Conservation (phyloP, 2,888 invertebrate species). For the Drosophila cracens region DNA sequence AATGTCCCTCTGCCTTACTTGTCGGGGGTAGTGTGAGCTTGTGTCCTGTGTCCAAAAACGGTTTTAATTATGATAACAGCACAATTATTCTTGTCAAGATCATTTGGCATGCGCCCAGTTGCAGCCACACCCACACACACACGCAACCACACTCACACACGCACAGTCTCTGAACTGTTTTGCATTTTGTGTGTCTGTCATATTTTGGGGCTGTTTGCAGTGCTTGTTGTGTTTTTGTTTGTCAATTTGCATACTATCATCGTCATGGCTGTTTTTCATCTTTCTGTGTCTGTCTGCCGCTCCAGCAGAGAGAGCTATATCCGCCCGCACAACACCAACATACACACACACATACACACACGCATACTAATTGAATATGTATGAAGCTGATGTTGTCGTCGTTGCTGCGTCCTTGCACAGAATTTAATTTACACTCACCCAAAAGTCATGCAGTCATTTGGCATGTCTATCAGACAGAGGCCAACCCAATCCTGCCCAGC, state of each 20-base stretch:
- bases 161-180: constrained; percentile 35
- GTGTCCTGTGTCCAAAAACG: constrained; percentile 70
- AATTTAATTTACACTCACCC: constrained; percentile 81
- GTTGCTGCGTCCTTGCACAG: constrained; percentile 66
- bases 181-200: constrained; percentile 72
- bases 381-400: constrained; percentile 70
- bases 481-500: constrained; percentile 46
- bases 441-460: constrained; percentile 81
- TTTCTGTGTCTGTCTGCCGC: constrained; percentile 23
- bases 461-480: constrained; percentile 74
- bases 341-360: constrained; percentile 36
- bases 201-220: constrained; percentile 64
- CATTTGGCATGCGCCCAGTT: constrained; percentile 70
- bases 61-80: constrained; percentile 83
- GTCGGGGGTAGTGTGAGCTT: constrained; percentile 23
- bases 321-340: constrained; percentile 25
- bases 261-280: constrained; percentile 81
- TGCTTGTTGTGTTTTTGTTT: constrained; percentile 72
- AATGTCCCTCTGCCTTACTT: constrained; percentile 27
- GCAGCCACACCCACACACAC: constrained; percentile 47
- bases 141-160: constrained; percentile 7
- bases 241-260: constrained; percentile 83
- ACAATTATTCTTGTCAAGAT: constrained; percentile 83
- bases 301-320: constrained; percentile 15
- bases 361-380: constrained; percentile 79